Base-by-base conservation (phyloP, 1,140 invertebrate genomes). In the Drosophila nebulosa region DNA sequence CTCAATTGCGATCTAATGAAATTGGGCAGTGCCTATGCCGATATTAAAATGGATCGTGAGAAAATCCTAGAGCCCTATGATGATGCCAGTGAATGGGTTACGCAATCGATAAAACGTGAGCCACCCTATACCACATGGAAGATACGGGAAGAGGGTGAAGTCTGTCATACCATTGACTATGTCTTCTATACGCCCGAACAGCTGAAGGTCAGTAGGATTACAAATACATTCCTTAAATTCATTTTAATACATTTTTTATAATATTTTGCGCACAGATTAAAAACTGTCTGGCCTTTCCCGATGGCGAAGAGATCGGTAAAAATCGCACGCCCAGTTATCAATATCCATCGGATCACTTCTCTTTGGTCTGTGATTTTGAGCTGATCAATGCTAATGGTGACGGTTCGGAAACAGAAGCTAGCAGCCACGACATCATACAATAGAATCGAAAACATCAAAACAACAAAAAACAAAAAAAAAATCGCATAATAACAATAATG, bases 271-370 rank as follows among this genome's bases (percentile, higher is more conserved):
- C 30, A 30, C 5, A 91, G 72, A 93, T 96, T 1, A 92, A 94
- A 22, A 92, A 93, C 10, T 91, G 96, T 2, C 80, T 96, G 10
- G 91, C 94, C 21, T 93, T 96, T 61, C 96, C 96, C 4, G 92
- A 92, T 0, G 94, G 92, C 32, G 93, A 95, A 9, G 93, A 95
- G 68, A 94, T 97, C 62, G 96, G 96, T 9, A 91, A 93, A 51
- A 92, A 93, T 64, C 92, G 95, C 30, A 93, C 96, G 3, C 96
- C 96, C 9, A 95, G 94, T 26, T 92, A 94, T 60, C 89, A 92
- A 14, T 97, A 96, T 92, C 95, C 96, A 1, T 96, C 95, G 9
- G 96, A 97, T 93, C 96, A 97, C 90, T 95, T 97, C 77, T 96
- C 96, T 0, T 92, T 97, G 16, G 93, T 95, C 14, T 94, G 94